Evolutionary conservation across 2,113 vertebrate genomes (phyloP).

Genomic region (Corythornis cristatus): DNA sequence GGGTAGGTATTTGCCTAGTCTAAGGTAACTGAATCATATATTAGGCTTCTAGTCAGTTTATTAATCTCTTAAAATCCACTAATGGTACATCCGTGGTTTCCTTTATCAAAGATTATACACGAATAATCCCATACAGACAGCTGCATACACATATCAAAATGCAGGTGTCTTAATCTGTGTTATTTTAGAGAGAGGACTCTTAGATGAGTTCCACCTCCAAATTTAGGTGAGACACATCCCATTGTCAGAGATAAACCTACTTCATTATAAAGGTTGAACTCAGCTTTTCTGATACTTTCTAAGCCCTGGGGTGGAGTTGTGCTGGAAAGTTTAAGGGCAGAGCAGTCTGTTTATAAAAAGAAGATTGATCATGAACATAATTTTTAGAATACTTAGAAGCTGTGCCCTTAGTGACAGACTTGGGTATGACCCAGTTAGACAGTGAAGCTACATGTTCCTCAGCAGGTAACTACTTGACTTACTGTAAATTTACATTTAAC

Average conservation of each 20-base stretch:
- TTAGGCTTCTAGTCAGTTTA: background rate
- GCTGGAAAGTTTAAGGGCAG: background rate
- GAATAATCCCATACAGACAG: background rate
- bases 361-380: background rate
- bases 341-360: background rate
- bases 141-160: background rate
- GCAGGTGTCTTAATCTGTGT: background rate
- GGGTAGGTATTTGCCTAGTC: background rate
- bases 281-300: background rate
- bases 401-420: background rate
- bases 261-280: background rate
- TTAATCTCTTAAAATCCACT: background rate
- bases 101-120: background rate
- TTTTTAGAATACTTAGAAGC: background rate
- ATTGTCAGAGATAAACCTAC: background rate
- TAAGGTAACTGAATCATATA: background rate
- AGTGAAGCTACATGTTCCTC: background rate
- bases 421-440: background rate
- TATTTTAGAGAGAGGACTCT: background rate
- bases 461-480: background rate
- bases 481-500: constrained; percentile 23
- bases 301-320: background rate
- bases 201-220: background rate
- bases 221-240: background rate
- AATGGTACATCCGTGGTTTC: background rate